Evolutionary conservation across 2,113 vertebrate species (phyloP).

Genomic region (Cairina moschata): DNA sequence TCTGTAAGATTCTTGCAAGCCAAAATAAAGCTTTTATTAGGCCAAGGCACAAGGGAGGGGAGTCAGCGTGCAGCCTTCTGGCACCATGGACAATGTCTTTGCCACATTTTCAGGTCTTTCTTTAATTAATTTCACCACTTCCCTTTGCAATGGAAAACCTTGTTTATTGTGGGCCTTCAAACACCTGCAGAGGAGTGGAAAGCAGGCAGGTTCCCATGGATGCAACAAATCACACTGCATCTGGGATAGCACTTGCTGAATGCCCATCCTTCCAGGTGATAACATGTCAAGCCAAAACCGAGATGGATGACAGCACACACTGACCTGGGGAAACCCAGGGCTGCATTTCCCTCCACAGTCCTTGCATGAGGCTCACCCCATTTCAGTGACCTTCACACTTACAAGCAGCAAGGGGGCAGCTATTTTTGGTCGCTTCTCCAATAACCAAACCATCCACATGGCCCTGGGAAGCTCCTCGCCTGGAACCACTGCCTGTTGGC

Average conservation of each 20-base stretch:
- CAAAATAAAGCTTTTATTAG: background rate
- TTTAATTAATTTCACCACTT: background rate
- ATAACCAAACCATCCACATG: background rate
- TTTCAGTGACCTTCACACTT: background rate
- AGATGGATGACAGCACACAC: fast-evolving
- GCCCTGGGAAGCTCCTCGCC: background rate
- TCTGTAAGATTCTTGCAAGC: background rate
- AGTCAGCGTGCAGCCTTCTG: background rate
- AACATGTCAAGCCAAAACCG: background rate
- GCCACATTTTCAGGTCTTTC: background rate
- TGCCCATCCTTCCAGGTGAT: background rate
- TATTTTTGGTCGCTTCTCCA: background rate
- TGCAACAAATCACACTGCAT: background rate
- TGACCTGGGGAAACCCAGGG: background rate
- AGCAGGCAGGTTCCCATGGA: background rate
- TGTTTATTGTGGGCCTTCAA: background rate
- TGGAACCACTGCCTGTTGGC: fast-evolving
- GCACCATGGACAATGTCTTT: background rate
- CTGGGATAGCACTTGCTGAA: background rate
- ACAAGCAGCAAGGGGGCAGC: background rate
- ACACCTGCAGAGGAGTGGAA: background rate
- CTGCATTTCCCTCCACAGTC: background rate
- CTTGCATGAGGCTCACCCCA: background rate
- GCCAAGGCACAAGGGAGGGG: background rate
- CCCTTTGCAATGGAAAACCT: background rate